Percentiles rank a stretch among this genome's conserved stretches.
Conservation (phyloP, 2,797 vertebrate genomes). For the Knipowitschia caucasica region DNA sequence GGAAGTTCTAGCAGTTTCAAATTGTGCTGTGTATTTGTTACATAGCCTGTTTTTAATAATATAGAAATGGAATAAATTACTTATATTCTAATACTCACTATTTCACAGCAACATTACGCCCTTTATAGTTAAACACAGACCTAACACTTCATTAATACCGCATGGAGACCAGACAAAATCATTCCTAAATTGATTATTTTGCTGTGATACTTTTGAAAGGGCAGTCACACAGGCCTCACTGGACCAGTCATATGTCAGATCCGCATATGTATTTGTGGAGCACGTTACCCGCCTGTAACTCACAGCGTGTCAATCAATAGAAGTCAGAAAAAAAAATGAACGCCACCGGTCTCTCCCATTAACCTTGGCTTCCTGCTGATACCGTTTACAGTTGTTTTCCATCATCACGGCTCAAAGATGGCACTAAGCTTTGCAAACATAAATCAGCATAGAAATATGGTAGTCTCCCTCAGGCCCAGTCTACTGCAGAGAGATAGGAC, state of each 20-base stretch:
- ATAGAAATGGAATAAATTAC: no score
- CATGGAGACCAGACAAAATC: no score
- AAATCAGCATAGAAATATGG: slow-evolving; percentile 58
- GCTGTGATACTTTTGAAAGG: no score
- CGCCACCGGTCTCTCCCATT: slow-evolving; percentile 34
- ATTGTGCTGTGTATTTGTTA: no score
- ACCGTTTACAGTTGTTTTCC: slow-evolving; percentile 63
- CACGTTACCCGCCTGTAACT: slow-evolving; percentile 34
- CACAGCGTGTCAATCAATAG: slow-evolving; percentile 51
- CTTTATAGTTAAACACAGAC: no score
- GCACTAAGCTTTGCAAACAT: slow-evolving; percentile 52
- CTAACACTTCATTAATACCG: no score
- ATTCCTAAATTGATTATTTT: no score
- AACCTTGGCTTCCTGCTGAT: slow-evolving; percentile 50
- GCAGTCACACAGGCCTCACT: slow-evolving; percentile 1
- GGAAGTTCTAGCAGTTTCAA: no score
- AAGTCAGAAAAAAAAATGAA: slow-evolving; percentile 49
- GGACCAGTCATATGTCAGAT: slow-evolving; percentile 18
- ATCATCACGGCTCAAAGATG: slow-evolving; percentile 24
- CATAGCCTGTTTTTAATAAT: no score
- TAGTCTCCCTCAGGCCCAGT: slow-evolving; percentile 36
- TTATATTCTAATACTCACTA: no score
- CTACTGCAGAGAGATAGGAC: slow-evolving; percentile 32
- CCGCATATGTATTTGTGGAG: slow-evolving; percentile 30
- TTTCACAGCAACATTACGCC: no score